Conservation (phyloP, 2,113 vertebrate species). For the Sander vitreus region DNA sequence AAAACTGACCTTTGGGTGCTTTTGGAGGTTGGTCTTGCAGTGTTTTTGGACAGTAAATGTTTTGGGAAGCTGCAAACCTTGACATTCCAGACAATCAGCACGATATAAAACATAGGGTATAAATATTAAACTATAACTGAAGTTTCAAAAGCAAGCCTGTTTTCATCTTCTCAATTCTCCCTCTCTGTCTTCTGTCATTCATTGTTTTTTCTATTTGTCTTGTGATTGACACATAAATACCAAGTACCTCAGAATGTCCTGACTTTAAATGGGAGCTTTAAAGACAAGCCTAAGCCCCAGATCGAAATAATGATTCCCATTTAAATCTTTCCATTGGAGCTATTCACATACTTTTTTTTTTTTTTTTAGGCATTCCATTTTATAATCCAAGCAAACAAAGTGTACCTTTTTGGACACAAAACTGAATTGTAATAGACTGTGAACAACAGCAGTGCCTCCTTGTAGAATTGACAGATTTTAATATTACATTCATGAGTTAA, state of each 20-base stretch:
- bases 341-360: neutral
- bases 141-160: neutral
- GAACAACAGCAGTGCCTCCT: neutral
- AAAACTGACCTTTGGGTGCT: neutral
- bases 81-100: neutral
- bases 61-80: neutral
- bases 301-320: neutral
- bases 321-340: neutral
- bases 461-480: neutral
- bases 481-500: constrained; percentile 1
- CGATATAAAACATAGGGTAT: neutral
- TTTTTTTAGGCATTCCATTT: neutral
- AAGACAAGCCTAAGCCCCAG: neutral
- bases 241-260: neutral
- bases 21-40: neutral
- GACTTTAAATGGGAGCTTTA: neutral
- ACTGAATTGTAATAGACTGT: neutral
- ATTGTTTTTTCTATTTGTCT: neutral
- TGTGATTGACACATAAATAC: neutral
- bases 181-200: neutral
- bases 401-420: neutral
- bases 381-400: neutral
- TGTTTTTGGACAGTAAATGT: neutral
- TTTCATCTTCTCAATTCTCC: neutral
- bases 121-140: neutral